A percentile compares a stretch with the other conserved stretches of the same genome.
Conservation (phyloP, 2,888 invertebrate genomes). For the Chymomyza caudatula region DNA sequence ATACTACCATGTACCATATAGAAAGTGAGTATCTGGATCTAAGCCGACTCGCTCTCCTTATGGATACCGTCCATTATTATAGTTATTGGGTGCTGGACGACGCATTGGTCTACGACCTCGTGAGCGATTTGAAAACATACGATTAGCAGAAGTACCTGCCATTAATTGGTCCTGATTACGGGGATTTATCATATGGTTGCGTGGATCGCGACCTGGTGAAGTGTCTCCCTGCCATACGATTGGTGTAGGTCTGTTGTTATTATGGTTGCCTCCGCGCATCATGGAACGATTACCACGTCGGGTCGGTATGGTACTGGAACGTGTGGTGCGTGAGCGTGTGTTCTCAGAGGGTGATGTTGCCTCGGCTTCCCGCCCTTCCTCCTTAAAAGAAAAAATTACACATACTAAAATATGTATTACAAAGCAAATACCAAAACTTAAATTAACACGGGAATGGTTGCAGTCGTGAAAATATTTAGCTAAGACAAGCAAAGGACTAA, state of each 20-base stretch:
- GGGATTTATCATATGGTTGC: conserved; percentile 52
- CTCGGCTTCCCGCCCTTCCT: conserved; percentile 90
- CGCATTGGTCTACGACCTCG: conserved; percentile 75
- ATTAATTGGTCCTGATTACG: conserved; percentile 52
- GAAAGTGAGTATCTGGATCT: background rate
- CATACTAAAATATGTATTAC: background rate
- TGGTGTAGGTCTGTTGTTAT: conserved; percentile 80
- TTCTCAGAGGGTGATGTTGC: conserved; percentile 83
- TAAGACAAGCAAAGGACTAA: background rate
- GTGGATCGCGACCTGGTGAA: conserved; percentile 29
- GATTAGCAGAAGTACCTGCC: conserved; percentile 56
- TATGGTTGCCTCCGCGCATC: conserved; percentile 67
- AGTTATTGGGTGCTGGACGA: conserved; percentile 72
- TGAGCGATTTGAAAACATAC: conserved; percentile 65
- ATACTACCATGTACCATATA: conserved; percentile 29
- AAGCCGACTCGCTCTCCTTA: conserved; percentile 19
- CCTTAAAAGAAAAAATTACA: conserved; percentile 73
- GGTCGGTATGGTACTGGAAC: conserved; percentile 70
- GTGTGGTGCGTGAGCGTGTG: conserved; percentile 78
- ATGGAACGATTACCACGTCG: conserved; percentile 73
- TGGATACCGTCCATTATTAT: conserved; percentile 70
- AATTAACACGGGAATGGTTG: background rate
- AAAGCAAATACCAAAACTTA: background rate
- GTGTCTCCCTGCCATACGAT: conserved; percentile 80
- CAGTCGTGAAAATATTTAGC: no score